Evolutionary conservation across 2,113 vertebrate species (phyloP).

Genomic region (Astur gentilis): DNA sequence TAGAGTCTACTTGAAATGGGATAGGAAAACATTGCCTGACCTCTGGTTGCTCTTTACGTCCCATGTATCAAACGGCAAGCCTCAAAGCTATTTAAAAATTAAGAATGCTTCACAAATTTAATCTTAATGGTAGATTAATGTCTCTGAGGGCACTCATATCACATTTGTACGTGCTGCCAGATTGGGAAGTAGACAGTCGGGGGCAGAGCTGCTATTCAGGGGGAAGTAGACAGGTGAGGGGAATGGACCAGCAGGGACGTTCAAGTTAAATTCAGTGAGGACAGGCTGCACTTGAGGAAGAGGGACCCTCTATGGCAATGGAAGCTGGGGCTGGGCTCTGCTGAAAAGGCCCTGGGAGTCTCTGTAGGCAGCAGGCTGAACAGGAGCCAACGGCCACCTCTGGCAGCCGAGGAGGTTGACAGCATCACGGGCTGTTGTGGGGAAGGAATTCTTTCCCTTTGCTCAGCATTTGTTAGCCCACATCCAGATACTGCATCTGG

Average conservation of each 20-base stretch:
- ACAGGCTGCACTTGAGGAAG: neutral
- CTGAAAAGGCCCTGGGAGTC: neutral
- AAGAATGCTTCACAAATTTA: neutral
- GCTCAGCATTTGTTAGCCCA: neutral
- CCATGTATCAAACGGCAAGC: neutral
- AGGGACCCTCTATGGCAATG: neutral
- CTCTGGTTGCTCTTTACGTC: neutral
- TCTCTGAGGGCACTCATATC: accelerated
- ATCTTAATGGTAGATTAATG: neutral
- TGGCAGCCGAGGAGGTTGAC: accelerated
- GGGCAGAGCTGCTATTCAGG: neutral
- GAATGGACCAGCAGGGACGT: neutral
- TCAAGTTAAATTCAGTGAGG: neutral
- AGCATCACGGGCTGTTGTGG: neutral
- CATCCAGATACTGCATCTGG: neutral
- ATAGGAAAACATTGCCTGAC: neutral
- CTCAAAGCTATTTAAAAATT: neutral
- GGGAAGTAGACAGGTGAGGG: neutral
- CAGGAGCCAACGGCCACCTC: neutral
- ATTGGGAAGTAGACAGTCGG: neutral
- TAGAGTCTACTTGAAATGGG: neutral
- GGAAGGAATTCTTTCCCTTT: neutral
- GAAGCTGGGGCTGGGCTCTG: neutral
- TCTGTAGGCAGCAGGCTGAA: neutral
- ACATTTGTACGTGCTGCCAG: neutral